phyloP scores from a whole-genome alignment of 2,888 invertebrate genomes.

The Furcula furcula region DNA sequence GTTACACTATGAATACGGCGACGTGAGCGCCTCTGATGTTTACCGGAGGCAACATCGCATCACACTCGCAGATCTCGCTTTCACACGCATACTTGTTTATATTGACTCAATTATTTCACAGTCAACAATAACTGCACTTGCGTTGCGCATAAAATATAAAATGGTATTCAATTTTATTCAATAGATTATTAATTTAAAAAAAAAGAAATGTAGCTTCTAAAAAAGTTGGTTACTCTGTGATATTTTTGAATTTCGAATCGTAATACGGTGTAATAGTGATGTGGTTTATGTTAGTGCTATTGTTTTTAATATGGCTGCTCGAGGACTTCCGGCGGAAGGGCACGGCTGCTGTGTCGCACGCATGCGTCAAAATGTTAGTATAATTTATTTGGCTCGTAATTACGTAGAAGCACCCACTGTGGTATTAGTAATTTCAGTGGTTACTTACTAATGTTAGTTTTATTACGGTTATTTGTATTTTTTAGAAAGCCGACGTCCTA shows the following conservation, averaged over 20 bases:
- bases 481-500: too few species aligned
- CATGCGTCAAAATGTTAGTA: conserved; percentile 71
- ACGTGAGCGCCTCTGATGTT: conserved; percentile 38
- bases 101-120: conserved; percentile 35
- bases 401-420: too few species aligned
- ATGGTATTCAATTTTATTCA: too few species aligned
- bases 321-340: conserved; percentile 68
- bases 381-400: too few species aligned
- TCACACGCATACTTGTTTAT: conserved; percentile 46
- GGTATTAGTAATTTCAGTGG: too few species aligned
- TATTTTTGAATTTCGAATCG: conserved; percentile 18
- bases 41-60: conserved; percentile 19
- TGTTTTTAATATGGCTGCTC: conserved; percentile 73
- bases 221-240: conserved; percentile 22
- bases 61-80: conserved; percentile 37
- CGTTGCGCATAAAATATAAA: conserved; percentile 14
- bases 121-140: conserved; percentile 26
- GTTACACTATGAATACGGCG: conserved; percentile 35
- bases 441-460: too few species aligned
- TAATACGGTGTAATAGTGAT: conserved; percentile 42
- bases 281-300: conserved; percentile 67
- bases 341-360: conserved; percentile 53
- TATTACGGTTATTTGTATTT: too few species aligned
- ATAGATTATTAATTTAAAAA: not conserved
- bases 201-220: conserved; percentile 17